phyloP scores from a whole-genome alignment of 2,797 vertebrate genomes.

The Margarornis squamiger region DNA sequence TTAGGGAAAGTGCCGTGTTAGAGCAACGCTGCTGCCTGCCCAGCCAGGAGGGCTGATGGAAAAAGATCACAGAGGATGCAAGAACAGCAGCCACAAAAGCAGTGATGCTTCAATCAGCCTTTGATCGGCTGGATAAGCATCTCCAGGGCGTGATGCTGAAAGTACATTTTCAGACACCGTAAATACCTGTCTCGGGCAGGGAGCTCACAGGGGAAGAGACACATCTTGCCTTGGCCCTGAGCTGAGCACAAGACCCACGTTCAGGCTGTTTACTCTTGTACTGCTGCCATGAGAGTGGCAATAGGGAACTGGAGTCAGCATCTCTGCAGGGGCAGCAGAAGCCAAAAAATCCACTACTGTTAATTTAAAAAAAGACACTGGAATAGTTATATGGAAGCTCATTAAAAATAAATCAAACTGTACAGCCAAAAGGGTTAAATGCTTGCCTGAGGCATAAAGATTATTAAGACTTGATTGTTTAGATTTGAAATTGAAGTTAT shows the following conservation, averaged over 20 bases:
- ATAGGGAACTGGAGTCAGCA: background rate
- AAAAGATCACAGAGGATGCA: background rate
- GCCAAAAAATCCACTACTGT: background rate
- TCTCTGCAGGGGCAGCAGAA: background rate
- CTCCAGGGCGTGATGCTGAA: background rate
- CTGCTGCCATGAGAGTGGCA: background rate
- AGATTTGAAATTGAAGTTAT: background rate
- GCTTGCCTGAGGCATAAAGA: background rate
- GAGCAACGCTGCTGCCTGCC: background rate
- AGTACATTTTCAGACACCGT: background rate
- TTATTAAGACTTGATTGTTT: background rate
- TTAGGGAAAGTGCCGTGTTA: background rate
- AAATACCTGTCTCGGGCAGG: background rate
- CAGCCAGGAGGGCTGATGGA: background rate
- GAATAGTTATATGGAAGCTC: background rate
- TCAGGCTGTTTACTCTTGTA: background rate
- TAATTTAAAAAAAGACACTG: background rate
- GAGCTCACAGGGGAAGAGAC: background rate
- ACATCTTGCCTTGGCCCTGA: background rate
- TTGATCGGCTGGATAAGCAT: background rate
- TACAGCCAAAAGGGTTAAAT: background rate
- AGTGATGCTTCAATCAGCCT: background rate
- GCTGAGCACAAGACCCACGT: background rate
- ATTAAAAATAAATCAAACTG: background rate
- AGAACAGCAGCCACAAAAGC: background rate